These are phyloP conservation scores for Sminthurinus aureus DNA, from an alignment of 2,888 invertebrate genomes.

Conservation along the genomic window DNA sequence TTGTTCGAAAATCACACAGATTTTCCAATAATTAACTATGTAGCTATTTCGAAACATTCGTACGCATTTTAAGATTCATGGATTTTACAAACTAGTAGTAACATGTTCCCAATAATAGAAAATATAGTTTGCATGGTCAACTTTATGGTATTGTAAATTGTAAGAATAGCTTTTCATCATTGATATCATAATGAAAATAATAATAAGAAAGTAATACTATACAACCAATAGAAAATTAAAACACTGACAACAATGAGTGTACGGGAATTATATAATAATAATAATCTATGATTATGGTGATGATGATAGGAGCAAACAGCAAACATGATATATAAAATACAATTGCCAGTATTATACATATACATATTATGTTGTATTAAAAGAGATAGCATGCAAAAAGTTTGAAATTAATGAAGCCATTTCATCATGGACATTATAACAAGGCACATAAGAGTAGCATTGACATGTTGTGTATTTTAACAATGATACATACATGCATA, in stretches of 20 bases:
- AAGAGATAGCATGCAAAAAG: not conserved
- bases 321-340: not conserved
- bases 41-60: too few relatives aligned
- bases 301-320: not conserved
- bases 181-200: too few relatives aligned
- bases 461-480: not conserved
- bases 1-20: too few relatives aligned
- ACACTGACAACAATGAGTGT: not conserved
- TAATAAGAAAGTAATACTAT: not conserved
- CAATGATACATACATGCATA: not conserved
- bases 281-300: not conserved
- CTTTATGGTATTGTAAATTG: too few relatives aligned
- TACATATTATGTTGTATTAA: not conserved
- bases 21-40: too few relatives aligned
- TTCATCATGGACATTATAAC: slow-evolving; percentile 29
- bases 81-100: too few relatives aligned
- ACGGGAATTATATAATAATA: not conserved
- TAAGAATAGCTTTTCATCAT: too few relatives aligned
- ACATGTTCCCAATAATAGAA: too few relatives aligned
- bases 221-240: not conserved
- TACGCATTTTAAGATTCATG: too few relatives aligned
- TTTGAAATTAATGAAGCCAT: slow-evolving; percentile 38
- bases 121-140: too few relatives aligned
- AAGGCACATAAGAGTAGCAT: not conserved
- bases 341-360: not conserved